Base-by-base conservation (phyloP, 2,113 vertebrate species). In the Rhinichthys klamathensis region DNA sequence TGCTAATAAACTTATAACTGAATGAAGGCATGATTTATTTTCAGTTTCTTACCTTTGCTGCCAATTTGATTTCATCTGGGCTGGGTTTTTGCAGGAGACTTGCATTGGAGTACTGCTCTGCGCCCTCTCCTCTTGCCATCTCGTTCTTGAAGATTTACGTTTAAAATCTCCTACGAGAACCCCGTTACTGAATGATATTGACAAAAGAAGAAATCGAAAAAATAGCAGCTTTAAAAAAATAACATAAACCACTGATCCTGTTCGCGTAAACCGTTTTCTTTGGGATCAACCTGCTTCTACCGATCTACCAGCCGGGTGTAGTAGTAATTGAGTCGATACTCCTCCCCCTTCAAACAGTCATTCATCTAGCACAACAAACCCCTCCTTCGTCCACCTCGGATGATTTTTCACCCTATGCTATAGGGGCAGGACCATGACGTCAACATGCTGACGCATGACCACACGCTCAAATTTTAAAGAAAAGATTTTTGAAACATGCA, bases 101-200 rank as follows among this genome's bases (percentile, higher is more conserved):
- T 60, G 92, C 83, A 76, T 90, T 93, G 21, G 94, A 94, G 85
- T 85, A 95, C 84, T 94, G 93, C 65, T 95, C 95, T 0, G 86
- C 88, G 61, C 93, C 94, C 78, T 94, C 93, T 90, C 94, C 94
- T 87, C 91, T 94, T 0, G 94, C 94, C 95, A 95, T 95, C 7
- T 72, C 82, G 35, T 10, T 3, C 11, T 49, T 67, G 7, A 38
- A 51, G 21, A 35, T 56, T 23, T 63, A 75, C 32, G 61, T 5
- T 65, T 2, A 54, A 56, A 63, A 88, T 76, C 6, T 35, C 80
- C 10, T 70, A 15, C 13, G 46, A 41, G 41, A 54, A 30, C 10
- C 21, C 27, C 38, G 32, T 81, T 77, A 25, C 9, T 12, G 6
- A 18, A 15, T 1, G 25, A 38, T 13, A 10, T 69, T 9, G 23